Evolutionary conservation across 2,797 vertebrate genomes (phyloP).

Genomic region (Pagetopsis macropterus): DNA sequence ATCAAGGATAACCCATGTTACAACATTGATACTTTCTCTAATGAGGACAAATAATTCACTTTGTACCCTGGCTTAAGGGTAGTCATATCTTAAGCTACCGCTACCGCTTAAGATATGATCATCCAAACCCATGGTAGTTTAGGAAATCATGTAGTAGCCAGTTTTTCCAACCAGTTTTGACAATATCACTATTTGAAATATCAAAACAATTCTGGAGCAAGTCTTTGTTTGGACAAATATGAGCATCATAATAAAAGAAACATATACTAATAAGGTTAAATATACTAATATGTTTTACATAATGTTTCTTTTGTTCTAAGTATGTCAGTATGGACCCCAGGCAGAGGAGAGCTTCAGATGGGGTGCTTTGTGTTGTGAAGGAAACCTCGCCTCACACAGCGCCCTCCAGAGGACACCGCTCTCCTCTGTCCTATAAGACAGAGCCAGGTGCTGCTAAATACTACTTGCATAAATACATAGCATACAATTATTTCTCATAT

Average conservation of each 20-base stretch:
- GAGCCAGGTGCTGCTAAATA: constrained; percentile 78
- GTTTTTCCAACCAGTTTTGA: not conserved
- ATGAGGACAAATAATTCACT: no score
- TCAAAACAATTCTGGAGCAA: not conserved
- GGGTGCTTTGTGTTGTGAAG: constrained; percentile 70
- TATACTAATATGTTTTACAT: not conserved
- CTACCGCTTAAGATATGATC: not conserved
- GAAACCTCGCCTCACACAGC: constrained; percentile 46
- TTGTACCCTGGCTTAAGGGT: no score
- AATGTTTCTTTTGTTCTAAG: constrained; percentile 48
- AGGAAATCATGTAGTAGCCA: not conserved
- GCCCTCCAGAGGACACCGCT: constrained; percentile 39
- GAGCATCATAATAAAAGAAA: not conserved
- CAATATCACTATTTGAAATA: not conserved
- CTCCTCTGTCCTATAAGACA: constrained; percentile 79
- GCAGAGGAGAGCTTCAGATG: constrained; percentile 77
- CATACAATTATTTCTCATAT: not conserved
- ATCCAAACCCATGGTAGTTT: not conserved
- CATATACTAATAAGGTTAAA: not conserved
- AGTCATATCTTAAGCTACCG: no score
- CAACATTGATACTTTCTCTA: no score
- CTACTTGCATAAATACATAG: not conserved
- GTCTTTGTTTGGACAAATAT: not conserved
- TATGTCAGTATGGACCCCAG: constrained; percentile 58
- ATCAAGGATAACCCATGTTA: no score